A percentile compares a stretch with the other conserved stretches of the same genome.
Conservation (phyloP, 2,888 invertebrate species). For the Trissonchulus sp. region DNA sequence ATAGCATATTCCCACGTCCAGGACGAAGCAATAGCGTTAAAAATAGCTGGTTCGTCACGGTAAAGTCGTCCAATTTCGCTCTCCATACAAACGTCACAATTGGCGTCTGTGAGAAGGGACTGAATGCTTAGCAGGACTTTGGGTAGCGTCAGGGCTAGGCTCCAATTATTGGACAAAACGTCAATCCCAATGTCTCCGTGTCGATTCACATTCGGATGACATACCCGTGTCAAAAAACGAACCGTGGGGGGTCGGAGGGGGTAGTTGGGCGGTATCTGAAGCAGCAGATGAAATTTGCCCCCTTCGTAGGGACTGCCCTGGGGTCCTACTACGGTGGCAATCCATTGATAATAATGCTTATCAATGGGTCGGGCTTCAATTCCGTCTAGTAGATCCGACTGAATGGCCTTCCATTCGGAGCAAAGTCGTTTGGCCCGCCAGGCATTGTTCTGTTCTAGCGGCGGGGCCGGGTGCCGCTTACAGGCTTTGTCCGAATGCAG, state of each 20-base stretch:
- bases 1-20: slow-evolving; percentile 83
- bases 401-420: slow-evolving; percentile 64
- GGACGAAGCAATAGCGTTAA: slow-evolving; percentile 71
- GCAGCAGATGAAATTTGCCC: slow-evolving; percentile 79
- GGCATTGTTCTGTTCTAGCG: slow-evolving; percentile 61
- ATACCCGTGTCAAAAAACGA: slow-evolving; percentile 80
- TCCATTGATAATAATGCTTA: slow-evolving; percentile 78
- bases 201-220: slow-evolving; percentile 87
- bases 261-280: slow-evolving; percentile 75
- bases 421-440: slow-evolving; percentile 74
- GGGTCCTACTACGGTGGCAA: slow-evolving; percentile 84
- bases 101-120: slow-evolving; percentile 80
- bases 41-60: slow-evolving; percentile 65
- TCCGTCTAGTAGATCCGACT: slow-evolving; percentile 71
- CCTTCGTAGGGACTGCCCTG: slow-evolving; percentile 88
- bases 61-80: slow-evolving; percentile 74
- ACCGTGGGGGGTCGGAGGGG: slow-evolving; percentile 86
- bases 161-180: slow-evolving; percentile 92
- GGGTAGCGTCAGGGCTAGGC: slow-evolving; percentile 65
- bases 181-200: slow-evolving; percentile 93
- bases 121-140: slow-evolving; percentile 77
- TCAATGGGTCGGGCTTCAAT: slow-evolving; percentile 75
- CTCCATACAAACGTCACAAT: slow-evolving; percentile 82
- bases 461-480: background rate
- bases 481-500: slow-evolving; percentile 5